Evolutionary conservation across 2,888 invertebrate genomes (phyloP).

Genomic region (Gryllus longicercus): DNA sequence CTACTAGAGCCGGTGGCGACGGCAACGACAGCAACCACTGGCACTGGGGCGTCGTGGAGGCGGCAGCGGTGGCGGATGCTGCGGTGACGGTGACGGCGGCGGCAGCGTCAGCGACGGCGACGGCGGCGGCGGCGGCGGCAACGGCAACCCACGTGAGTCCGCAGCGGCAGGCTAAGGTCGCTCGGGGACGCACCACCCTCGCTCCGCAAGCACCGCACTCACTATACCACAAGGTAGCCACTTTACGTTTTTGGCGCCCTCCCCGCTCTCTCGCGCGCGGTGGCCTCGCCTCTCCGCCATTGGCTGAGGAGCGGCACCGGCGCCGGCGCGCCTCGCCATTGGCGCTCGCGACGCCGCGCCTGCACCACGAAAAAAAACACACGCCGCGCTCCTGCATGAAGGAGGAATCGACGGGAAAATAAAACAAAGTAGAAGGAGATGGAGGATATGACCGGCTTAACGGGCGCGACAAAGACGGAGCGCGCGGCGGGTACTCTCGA

Average conservation of each 20-base stretch:
- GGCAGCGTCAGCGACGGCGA: neutral
- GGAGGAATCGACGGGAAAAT: neutral
- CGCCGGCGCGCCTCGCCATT: slow-evolving; percentile 18
- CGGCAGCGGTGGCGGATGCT: neutral
- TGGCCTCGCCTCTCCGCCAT: neutral
- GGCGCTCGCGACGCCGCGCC: neutral
- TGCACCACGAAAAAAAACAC: neutral
- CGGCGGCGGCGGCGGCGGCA: neutral
- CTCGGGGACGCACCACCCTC: slow-evolving; percentile 22
- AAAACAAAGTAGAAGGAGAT: neutral
- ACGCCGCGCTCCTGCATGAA: slow-evolving; percentile 6
- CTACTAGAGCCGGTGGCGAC: no score
- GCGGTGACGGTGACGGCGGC: neutral
- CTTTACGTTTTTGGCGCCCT: slow-evolving; percentile 26
- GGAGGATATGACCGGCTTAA: neutral
- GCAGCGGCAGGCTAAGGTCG: neutral
- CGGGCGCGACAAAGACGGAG: neutral
- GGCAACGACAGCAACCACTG: no score
- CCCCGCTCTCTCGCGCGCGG: slow-evolving; percentile 24
- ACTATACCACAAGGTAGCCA: slow-evolving; percentile 23
- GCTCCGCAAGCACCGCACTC: neutral
- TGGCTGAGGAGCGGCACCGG: neutral
- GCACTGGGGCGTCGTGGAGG: neutral
- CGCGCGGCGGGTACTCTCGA: no score
- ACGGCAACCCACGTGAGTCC: neutral